Conservation (phyloP, 2,113 vertebrate genomes). For the Nettapus auritus region DNA sequence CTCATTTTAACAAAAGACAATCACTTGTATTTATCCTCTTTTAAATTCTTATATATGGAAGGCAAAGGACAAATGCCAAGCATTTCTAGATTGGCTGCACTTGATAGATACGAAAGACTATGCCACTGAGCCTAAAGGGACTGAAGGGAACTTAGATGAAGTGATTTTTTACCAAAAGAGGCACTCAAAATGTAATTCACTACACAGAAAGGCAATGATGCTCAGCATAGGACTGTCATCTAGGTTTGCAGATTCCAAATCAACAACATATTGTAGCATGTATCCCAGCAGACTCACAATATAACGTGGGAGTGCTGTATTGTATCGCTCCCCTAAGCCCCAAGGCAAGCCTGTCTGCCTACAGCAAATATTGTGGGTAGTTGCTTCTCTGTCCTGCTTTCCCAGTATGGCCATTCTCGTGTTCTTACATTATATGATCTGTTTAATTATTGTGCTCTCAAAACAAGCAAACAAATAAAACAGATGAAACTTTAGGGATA, state of each 20-base stretch:
- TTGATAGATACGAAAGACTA: background rate
- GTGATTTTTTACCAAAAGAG: rapidly evolving
- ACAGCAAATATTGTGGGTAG: background rate
- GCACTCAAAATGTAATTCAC: background rate
- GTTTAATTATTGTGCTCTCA: conserved; percentile 13
- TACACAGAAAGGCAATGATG: background rate
- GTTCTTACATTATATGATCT: background rate
- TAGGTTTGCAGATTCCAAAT: background rate
- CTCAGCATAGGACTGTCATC: background rate
- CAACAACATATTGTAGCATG: background rate
- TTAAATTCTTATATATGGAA: background rate
- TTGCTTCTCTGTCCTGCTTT: background rate
- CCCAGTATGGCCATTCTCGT: background rate
- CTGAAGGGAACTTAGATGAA: background rate
- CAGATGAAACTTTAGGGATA: conserved; percentile 54
- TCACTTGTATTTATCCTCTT: rapidly evolving
- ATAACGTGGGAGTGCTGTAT: rapidly evolving
- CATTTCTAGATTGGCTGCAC: background rate
- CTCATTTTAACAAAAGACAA: background rate
- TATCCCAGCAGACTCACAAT: background rate
- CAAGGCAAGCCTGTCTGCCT: background rate
- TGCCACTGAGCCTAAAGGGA: background rate
- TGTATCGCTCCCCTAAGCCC: background rate
- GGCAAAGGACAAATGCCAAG: background rate
- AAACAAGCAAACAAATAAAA: conserved; percentile 47